phyloP scores from a whole-genome alignment of 1,140 invertebrate genomes.

The Cepaea nemoralis region DNA sequence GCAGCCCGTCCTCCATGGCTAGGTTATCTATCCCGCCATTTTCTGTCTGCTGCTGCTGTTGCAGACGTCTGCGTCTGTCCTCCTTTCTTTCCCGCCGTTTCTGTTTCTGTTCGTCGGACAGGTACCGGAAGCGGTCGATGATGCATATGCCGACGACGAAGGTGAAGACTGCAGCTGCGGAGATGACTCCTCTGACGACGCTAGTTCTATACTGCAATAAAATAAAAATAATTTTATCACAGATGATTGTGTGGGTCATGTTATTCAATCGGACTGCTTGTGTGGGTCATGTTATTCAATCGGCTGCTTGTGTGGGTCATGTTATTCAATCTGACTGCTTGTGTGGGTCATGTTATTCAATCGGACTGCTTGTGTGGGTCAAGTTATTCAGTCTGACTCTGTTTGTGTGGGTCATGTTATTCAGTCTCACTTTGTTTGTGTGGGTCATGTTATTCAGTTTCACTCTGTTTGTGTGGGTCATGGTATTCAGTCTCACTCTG shows the following conservation, averaged over 20 bases:
- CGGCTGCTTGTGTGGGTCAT: too few relatives aligned
- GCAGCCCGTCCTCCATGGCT: not conserved
- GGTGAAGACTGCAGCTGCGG: not conserved
- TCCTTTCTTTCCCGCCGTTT: not conserved
- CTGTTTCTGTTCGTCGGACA: not conserved
- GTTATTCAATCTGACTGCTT: too few relatives aligned
- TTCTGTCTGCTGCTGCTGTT: not conserved
- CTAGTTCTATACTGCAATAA: slow-evolving; percentile 1
- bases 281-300: too few relatives aligned
- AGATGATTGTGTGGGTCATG: not conserved
- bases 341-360: too few relatives aligned
- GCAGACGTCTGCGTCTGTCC: not conserved
- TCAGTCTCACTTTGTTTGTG: too few relatives aligned
- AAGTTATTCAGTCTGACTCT: too few relatives aligned
- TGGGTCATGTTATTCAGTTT: too few relatives aligned
- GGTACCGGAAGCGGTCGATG: slow-evolving; percentile 27
- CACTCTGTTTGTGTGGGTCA: too few relatives aligned
- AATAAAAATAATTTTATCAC: not conserved
- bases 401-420: too few relatives aligned
- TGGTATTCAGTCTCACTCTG: too few relatives aligned
- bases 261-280: too few relatives aligned
- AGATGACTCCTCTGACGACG: slow-evolving; percentile 9
- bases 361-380: too few relatives aligned
- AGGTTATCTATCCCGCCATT: slow-evolving; percentile 15
- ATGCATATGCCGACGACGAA: not conserved